Evolutionary conservation across 2,888 invertebrate genomes (phyloP).

Genomic region (Ochropacha duplaris): DNA sequence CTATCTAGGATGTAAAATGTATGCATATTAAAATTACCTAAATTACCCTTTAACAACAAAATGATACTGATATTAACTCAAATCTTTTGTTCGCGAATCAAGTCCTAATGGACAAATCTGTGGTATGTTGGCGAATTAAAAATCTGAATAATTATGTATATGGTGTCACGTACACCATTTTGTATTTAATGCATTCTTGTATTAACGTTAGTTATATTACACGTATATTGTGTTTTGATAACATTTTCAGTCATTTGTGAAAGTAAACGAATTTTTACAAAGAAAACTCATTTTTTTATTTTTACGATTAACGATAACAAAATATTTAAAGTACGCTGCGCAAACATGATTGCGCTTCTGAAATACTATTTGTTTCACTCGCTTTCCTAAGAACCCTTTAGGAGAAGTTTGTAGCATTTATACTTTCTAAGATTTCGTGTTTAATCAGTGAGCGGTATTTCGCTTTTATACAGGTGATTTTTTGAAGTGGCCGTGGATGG

Average conservation of each 20-base stretch:
- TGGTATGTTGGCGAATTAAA: slow-evolving; percentile 11
- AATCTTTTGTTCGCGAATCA: not conserved
- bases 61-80: not conserved
- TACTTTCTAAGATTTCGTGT: too few species aligned
- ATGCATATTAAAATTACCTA: not conserved
- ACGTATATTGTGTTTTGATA: slow-evolving; percentile 80
- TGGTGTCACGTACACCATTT: slow-evolving; percentile 42
- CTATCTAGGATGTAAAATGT: not conserved
- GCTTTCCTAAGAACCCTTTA: too few species aligned
- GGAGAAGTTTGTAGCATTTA: too few species aligned
- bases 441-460: too few species aligned
- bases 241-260: slow-evolving; percentile 81
- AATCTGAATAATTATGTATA: slow-evolving; percentile 35
- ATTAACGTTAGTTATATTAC: slow-evolving; percentile 77
- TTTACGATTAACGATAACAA: slow-evolving; percentile 11
- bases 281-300: slow-evolving; percentile 35
- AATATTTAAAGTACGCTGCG: slow-evolving; percentile 16
- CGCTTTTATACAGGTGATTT: too few species aligned
- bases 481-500: too few species aligned
- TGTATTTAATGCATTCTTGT: slow-evolving; percentile 72
- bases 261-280: slow-evolving; percentile 79
- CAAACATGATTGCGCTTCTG: too few species aligned
- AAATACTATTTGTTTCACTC: too few species aligned
- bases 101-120: not conserved
- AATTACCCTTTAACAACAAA: not conserved